Conservation (phyloP, 92 coral and sea anemone species). For the Bergia puertoricense region DNA sequence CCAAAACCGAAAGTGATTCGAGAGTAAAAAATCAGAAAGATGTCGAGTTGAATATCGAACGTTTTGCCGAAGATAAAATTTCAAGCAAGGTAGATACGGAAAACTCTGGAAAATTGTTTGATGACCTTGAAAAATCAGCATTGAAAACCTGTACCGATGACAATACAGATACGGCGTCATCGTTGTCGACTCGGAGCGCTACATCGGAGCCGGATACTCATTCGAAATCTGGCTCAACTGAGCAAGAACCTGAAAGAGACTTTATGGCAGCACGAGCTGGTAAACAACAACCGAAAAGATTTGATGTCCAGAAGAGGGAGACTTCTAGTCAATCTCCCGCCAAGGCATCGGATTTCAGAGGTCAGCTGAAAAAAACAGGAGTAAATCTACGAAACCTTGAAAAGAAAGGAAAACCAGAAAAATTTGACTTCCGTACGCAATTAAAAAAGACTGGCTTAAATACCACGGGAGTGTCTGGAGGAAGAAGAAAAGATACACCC, state of each 20-base stretch:
- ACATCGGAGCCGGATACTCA: constrained; percentile 39
- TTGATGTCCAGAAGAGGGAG: constrained; percentile 13
- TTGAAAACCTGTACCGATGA: constrained; percentile 48
- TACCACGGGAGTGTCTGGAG: constrained; percentile 11
- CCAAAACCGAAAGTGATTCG: constrained; percentile 9
- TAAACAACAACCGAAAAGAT: constrained; percentile 5
- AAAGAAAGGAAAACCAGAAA: constrained; percentile 31
- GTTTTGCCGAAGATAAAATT: constrained; percentile 51
- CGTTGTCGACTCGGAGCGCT: constrained; percentile 44
- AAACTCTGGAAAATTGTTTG: constrained; percentile 27
- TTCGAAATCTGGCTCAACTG: constrained; percentile 36
- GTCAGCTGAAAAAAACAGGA: constrained; percentile 58
- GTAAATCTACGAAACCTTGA: constrained; percentile 49
- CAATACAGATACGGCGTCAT: constrained; percentile 39
- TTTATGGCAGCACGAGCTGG: background rate
- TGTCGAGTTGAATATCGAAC: constrained; percentile 41
- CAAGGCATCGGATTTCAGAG: constrained; percentile 41
- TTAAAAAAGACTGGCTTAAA: constrained; percentile 58
- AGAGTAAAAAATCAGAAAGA: constrained; percentile 30
- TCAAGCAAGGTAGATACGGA: constrained; percentile 41
- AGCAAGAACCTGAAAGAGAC: background rate
- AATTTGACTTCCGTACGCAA: constrained; percentile 64
- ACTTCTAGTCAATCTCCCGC: background rate
- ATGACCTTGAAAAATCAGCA: constrained; percentile 30
- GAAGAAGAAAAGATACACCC: constrained; percentile 41